These are phyloP conservation scores for Drosophila paramelanica DNA, from an alignment of 2,888 invertebrate genomes.

Conservation along the genomic window DNA sequence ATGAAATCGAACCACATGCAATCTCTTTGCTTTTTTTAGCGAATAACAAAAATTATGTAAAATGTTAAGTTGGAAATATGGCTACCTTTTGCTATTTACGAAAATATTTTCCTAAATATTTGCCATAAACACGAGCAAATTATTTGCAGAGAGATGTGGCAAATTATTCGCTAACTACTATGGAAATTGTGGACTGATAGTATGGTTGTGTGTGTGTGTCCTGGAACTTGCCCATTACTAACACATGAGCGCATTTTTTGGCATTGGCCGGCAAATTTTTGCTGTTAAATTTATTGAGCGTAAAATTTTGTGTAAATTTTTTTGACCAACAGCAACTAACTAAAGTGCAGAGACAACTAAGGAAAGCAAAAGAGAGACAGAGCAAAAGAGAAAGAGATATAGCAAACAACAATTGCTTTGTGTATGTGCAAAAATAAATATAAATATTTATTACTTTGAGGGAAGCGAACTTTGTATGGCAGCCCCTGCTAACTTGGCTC, in stretches of 20 bases:
- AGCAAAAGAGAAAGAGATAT: background rate
- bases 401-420: conserved; percentile 15
- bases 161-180: conserved; percentile 56
- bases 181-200: conserved; percentile 27
- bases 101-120: conserved; percentile 23
- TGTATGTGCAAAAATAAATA: conserved; percentile 72
- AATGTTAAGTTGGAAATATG: conserved; percentile 1
- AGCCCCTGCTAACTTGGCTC: conserved; percentile 12
- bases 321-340: conserved; percentile 27
- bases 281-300: conserved; percentile 75
- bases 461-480: conserved; percentile 46
- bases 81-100: conserved; percentile 3
- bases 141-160: conserved; percentile 21
- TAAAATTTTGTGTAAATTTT: conserved; percentile 71
- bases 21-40: conserved; percentile 4
- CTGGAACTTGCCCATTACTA: conserved; percentile 53
- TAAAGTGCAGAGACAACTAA: conserved; percentile 2
- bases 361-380: background rate
- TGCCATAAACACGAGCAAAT: conserved; percentile 21
- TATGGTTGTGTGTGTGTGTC: conserved; percentile 1
- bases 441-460: conserved; percentile 73
- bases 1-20: conserved; percentile 2
- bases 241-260: conserved; percentile 75
- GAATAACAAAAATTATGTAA: background rate
- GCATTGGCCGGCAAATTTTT: conserved; percentile 53